phyloP scores from a whole-genome alignment of 2,888 invertebrate species.

The Ligdia adustata region DNA sequence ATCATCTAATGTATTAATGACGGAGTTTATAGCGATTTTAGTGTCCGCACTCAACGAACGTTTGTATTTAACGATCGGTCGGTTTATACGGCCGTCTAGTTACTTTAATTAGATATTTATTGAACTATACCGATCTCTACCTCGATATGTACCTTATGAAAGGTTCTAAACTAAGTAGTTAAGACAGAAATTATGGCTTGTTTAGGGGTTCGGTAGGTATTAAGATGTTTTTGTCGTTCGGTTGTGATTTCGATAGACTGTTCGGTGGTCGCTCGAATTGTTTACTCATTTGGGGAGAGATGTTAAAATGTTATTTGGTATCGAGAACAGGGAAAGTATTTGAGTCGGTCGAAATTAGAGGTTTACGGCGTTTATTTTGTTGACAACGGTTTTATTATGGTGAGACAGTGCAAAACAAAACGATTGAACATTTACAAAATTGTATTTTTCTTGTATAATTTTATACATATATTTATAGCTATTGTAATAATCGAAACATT shows the following conservation, averaged over 20 bases:
- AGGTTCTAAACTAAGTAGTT: constrained; percentile 29
- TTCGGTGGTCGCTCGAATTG: constrained; percentile 17
- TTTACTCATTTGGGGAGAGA: constrained; percentile 21
- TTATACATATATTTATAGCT: too few relatives aligned
- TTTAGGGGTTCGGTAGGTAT: constrained; percentile 32
- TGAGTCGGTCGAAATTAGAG: neutral
- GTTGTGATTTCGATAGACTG: constrained; percentile 11
- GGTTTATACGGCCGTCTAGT: constrained; percentile 60
- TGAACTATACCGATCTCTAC: constrained; percentile 57
- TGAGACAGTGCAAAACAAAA: constrained; percentile 8
- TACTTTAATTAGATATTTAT: constrained; percentile 72
- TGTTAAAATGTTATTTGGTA: constrained; percentile 13
- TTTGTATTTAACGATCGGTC: constrained; percentile 64
- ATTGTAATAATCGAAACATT: too few relatives aligned
- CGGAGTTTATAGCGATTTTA: constrained; percentile 58
- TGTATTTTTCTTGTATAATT: too few relatives aligned
- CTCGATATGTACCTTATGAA: constrained; percentile 45
- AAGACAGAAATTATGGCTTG: constrained; percentile 20
- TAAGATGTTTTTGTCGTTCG: constrained; percentile 29
- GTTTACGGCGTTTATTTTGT: neutral
- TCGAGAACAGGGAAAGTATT: constrained; percentile 4
- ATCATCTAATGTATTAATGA: constrained; percentile 53
- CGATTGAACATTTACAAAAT: too few relatives aligned
- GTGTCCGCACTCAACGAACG: constrained; percentile 20
- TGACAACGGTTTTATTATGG: neutral